Base-by-base conservation (phyloP, 2,888 invertebrate genomes). In the Proisotoma minuta region DNA sequence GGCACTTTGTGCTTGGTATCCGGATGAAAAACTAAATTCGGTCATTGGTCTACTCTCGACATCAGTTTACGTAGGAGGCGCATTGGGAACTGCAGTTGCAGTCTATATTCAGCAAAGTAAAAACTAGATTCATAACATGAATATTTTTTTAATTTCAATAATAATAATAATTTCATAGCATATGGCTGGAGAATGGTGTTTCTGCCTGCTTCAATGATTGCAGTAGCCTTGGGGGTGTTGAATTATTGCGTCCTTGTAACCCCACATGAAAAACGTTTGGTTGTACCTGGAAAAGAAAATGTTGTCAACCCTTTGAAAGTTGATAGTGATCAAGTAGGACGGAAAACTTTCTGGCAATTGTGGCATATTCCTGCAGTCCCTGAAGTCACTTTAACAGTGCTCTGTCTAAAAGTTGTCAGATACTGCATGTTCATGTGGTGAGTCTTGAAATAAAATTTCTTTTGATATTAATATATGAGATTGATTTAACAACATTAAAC, bases 391-490 rank as follows among this genome's bases (percentile, higher is more conserved):
- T 57, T 78, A 39, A 76, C 78, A 22, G 77, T 80, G 65, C 77
- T 81, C 57, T 80, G 79, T 72, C 70, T 80, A 18, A 81, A 81
- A 73, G 74, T 79, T 24, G 79, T 80, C 10, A 77, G 81, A 18
- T 81, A 80, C 71, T 77, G 78, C 67, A 78, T 81, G 76, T 79
- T 79, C 73, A 78, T 80, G 76, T 81, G 81, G 80, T 43, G 20
- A n/a, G 43, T n/a, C 5, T 18, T 12, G 15, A 34, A 10, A 34
- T 8, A 34, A 8, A 34, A 34, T 34, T 34, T 34, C 20, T 18
- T 12, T 20, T 43, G 18, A 43, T 18, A 4, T 12, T 18, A 43
- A 43, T 43, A n/a, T n/a, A 43, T 43, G 43, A n/a, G 34, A 15
- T n/a, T n/a, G n/a, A n/a, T n/a, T n/a, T 34, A 34, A 34, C 34